These are phyloP conservation scores for Drosophila pachea DNA, from an alignment of 1,140 invertebrate genomes.

Conservation along the genomic window DNA sequence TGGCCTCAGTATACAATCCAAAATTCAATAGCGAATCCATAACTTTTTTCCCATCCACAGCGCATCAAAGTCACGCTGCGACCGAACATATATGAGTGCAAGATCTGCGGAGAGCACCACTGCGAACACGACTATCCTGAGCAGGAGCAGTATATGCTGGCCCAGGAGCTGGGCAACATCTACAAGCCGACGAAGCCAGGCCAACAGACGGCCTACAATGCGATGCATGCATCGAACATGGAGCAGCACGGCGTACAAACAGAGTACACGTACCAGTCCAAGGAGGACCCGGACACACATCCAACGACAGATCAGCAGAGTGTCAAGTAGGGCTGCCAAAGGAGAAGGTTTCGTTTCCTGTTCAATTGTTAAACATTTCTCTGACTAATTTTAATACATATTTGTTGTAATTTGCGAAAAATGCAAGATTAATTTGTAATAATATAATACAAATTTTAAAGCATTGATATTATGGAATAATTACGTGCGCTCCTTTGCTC, in stretches of 20 bases:
- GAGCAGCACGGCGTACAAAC: slow-evolving; percentile 26
- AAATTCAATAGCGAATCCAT: neutral
- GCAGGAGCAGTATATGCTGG: slow-evolving; percentile 75
- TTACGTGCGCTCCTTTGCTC: neutral
- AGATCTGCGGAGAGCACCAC: slow-evolving; percentile 80
- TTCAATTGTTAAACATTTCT: slow-evolving; percentile 52
- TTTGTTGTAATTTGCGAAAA: slow-evolving; percentile 49
- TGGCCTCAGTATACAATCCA: slow-evolving; percentile 32
- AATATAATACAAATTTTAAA: neutral
- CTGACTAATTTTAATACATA: slow-evolving; percentile 60
- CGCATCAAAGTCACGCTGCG: slow-evolving; percentile 81
- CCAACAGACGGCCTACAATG: slow-evolving; percentile 61
- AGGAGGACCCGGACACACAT: slow-evolving; percentile 28
- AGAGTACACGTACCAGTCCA: slow-evolving; percentile 53
- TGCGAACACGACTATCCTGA: slow-evolving; percentile 79
- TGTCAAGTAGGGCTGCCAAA: slow-evolving; percentile 29
- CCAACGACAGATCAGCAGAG: slow-evolving; percentile 36
- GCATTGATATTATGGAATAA: no score
- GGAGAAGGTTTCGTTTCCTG: slow-evolving; percentile 10
- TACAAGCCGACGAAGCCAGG: slow-evolving; percentile 61
- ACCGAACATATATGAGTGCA: slow-evolving; percentile 82
- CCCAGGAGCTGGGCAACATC: slow-evolving; percentile 66
- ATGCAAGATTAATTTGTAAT: slow-evolving; percentile 21
- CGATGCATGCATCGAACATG: slow-evolving; percentile 60
- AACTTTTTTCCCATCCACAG: slow-evolving; percentile 60